phyloP scores from a whole-genome alignment of 2,113 vertebrate genomes.

The Speoplatyrhinus poulsoni region DNA sequence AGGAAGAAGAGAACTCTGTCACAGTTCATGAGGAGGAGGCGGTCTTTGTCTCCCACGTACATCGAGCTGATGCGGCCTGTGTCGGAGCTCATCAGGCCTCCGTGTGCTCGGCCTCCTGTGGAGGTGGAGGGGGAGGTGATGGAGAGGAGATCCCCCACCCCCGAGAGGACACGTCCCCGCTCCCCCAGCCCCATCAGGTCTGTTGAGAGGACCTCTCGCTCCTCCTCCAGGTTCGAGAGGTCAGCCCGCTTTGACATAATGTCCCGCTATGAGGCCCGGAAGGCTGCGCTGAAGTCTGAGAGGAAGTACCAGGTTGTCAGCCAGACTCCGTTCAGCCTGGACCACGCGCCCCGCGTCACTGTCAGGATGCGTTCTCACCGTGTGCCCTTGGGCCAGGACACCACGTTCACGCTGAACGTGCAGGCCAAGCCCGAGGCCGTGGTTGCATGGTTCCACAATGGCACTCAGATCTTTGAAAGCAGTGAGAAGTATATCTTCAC shows the following conservation, averaged over 20 bases:
- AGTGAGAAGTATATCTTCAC: slow-evolving; percentile 85
- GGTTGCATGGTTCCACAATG: slow-evolving; percentile 92
- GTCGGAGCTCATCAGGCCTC: slow-evolving; percentile 87
- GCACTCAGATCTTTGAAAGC: slow-evolving; percentile 84
- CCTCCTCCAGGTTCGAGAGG: slow-evolving; percentile 95
- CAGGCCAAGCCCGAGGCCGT: slow-evolving; percentile 92
- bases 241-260: slow-evolving; percentile 98
- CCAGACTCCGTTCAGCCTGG: slow-evolving; percentile 94
- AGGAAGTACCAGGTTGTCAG: slow-evolving; percentile 92
- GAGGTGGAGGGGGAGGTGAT: slow-evolving; percentile 73
- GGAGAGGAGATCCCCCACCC: slow-evolving; percentile 93
- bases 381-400: slow-evolving; percentile 88
- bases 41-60: slow-evolving; percentile 95
- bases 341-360: slow-evolving; percentile 91
- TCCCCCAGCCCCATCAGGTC: slow-evolving; percentile 94
- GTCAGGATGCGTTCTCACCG: slow-evolving; percentile 97
- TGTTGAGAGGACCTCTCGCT: slow-evolving; percentile 85
- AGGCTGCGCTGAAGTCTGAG: slow-evolving; percentile 95
- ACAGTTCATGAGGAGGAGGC: slow-evolving; percentile 85
- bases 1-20: slow-evolving; percentile 84
- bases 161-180: slow-evolving; percentile 96
- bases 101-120: slow-evolving; percentile 62
- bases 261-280: slow-evolving; percentile 96
- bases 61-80: slow-evolving; percentile 98
- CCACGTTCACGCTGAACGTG: slow-evolving; percentile 93